These are phyloP conservation scores for Lonchura striata DNA, from an alignment of 2,113 vertebrate genomes.

Conservation along the genomic window DNA sequence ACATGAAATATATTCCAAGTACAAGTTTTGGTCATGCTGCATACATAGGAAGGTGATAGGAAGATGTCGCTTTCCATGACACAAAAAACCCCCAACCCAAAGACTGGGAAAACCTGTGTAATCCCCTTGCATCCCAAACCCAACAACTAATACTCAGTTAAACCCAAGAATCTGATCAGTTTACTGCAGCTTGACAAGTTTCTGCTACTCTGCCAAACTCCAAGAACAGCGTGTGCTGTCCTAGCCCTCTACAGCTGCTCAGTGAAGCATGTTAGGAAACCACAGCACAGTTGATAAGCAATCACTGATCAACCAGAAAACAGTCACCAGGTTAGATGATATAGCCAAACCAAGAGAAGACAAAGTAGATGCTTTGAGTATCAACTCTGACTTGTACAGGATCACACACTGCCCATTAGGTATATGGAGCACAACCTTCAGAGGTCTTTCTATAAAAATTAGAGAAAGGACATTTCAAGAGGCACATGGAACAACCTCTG, in stretches of 20 bases:
- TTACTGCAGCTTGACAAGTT: background rate
- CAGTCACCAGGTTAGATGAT: background rate
- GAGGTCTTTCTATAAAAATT: background rate
- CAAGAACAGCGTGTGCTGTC: background rate
- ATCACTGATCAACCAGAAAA: background rate
- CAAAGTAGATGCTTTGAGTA: background rate
- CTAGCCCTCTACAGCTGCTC: background rate
- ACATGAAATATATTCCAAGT: background rate
- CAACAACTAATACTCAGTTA: background rate
- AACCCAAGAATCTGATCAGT: background rate
- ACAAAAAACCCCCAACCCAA: background rate
- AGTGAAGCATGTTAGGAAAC: background rate
- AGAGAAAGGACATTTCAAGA: background rate
- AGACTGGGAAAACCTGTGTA: background rate
- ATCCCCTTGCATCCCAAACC: background rate
- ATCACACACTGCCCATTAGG: background rate
- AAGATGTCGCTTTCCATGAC: background rate
- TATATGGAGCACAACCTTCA: background rate
- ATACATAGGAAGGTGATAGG: background rate
- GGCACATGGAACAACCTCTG: background rate
- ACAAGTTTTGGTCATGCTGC: accelerated
- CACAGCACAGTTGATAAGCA: background rate
- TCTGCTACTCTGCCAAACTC: background rate
- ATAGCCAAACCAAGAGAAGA: background rate
- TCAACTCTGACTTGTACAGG: background rate